Evolutionary conservation across 2,888 invertebrate genomes (phyloP).

Genomic region (Aelia acuminata): DNA sequence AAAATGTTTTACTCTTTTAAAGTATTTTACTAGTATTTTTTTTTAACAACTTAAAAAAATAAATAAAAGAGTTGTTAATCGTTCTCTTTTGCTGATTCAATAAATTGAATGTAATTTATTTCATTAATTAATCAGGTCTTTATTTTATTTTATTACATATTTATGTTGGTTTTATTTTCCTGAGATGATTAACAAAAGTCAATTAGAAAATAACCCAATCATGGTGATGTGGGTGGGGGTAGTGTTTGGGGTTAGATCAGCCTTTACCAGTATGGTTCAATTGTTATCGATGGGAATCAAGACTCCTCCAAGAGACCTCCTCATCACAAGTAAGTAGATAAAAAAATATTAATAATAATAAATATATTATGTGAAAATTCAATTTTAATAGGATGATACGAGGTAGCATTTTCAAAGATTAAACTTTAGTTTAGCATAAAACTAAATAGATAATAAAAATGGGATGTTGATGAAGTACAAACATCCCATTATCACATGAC

Average conservation of each 20-base stretch:
- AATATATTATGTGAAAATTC: neutral
- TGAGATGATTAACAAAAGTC: neutral
- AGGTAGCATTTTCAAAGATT: neutral
- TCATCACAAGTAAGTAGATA: constrained; percentile 16
- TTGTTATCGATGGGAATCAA: neutral
- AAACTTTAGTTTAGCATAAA: no score
- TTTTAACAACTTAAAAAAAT: no score
- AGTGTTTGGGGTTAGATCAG: neutral
- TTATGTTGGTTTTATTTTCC: neutral
- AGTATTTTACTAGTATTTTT: no score
- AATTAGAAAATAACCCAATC: neutral
- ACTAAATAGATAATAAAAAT: no score
- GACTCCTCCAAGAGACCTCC: neutral
- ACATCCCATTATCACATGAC: no score
- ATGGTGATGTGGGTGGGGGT: neutral
- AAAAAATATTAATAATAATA: neutral
- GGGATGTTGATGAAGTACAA: no score
- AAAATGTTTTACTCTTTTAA: no score
- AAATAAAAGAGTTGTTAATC: no score
- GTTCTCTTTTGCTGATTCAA: no score
- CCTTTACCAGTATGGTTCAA: neutral
- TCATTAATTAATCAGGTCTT: no score
- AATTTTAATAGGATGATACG: neutral
- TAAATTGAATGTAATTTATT: no score
- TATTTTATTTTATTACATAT: no score